Evolutionary conservation across 2,797 vertebrate genomes (phyloP), one percentile per base, ranked within the genome.

Genomic region (Melanitta fusca): DNA sequence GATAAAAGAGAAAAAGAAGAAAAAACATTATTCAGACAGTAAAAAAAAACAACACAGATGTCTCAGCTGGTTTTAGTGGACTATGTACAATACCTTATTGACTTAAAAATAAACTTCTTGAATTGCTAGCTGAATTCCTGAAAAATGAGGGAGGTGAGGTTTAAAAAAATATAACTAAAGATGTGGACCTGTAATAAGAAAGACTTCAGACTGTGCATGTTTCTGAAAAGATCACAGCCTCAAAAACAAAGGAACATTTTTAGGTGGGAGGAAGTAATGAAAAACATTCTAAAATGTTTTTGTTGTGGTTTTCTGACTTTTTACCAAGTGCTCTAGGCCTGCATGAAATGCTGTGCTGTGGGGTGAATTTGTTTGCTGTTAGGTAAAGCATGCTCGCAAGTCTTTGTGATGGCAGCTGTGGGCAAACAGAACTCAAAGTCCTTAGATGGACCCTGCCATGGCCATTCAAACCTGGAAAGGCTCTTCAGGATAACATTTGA

Each of bases 291-390:
- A 51, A 90, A 87, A 72, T 71, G 13, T n/a, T 91, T 90, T 58
- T 90, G 54, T 95, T 85, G 91, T 96, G 91, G 75, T 91, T 95
- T 91, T 89, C 49, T 96, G 89, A 91, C 88, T 81, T 96, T 95
- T 95, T 75, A 66, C 43, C 17, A 89, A 80, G 38, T 0, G 12
- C 65, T 85, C 39, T 58, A 80, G 79, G 71, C 80, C 57, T 85
- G 61, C 22, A 51, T 58, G 74, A 94, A 88, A 95, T 56, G 45
- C 87, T 13, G 19, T 45, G 27, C 34, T 62, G 2, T 27, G 62
- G n/a, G 61, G 73, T 53, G 32, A 54, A 16, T 85, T 88, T 92
- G n/a, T 80, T 93, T 96, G 49, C 56, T 77, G 2, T 57, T 71
- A 60, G 70, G 74, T 88, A 70, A 64, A 71, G 11, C 39, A 25